A percentile compares a stretch with the other conserved stretches of the same genome.
phyloP scores from a whole-genome alignment of 2,113 vertebrate species.

The Colinus virginianus region DNA sequence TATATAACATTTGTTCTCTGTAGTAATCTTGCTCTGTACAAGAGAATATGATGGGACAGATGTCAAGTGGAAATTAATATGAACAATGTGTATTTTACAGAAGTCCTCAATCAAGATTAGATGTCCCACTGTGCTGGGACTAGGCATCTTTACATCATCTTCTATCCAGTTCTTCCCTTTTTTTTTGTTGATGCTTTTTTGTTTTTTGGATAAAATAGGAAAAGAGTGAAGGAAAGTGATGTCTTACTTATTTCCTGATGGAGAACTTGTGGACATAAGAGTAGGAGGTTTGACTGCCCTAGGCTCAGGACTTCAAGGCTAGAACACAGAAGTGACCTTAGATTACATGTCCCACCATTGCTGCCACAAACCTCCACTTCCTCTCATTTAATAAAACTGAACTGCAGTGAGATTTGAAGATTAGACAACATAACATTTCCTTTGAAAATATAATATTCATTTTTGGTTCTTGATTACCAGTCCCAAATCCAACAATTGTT shows the following conservation, averaged over 20 bases:
- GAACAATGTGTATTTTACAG: neutral
- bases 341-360: neutral
- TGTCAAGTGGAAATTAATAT: neutral
- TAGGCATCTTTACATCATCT: neutral
- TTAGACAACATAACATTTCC: neutral
- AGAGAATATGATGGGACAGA: neutral
- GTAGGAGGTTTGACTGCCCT: neutral
- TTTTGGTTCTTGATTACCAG: neutral
- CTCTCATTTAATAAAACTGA: neutral
- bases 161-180: neutral
- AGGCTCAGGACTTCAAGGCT: neutral
- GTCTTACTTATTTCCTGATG: neutral
- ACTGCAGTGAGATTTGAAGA: neutral
- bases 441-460: slow-evolving; percentile 14
- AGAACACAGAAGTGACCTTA: neutral
- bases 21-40: neutral
- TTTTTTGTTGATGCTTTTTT: neutral
- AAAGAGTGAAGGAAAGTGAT: neutral
- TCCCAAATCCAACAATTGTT: neutral
- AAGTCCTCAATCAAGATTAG: neutral
- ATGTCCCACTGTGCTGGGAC: neutral
- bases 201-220: neutral
- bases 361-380: neutral
- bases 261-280: neutral
- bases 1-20: neutral